Evolutionary conservation across 2,888 invertebrate genomes (phyloP).

Genomic region (Leptopilina myrica): DNA sequence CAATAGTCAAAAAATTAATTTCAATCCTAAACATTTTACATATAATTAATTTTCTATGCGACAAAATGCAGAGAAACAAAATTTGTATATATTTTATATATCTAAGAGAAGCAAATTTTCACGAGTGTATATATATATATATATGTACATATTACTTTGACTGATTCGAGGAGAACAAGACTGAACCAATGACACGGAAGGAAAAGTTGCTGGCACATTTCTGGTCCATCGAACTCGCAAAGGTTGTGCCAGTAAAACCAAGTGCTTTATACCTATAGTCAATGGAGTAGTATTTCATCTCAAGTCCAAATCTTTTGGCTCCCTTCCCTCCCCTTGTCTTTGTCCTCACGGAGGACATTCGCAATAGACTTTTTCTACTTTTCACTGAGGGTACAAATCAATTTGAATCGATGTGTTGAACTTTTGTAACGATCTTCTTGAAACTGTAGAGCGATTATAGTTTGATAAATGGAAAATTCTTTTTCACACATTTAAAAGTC

Average conservation of each 20-base stretch:
- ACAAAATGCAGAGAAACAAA: no score
- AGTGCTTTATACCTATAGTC: constrained; percentile 37
- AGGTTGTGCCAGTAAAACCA: constrained; percentile 35
- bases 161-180: constrained; percentile 25
- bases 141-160: constrained; percentile 5
- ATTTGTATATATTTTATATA: no score
- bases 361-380: constrained; percentile 34
- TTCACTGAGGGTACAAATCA: constrained; percentile 37
- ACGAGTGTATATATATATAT: neutral
- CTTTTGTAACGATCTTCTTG: constrained; percentile 26
- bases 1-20: no score
- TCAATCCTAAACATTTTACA: no score
- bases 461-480: constrained; percentile 27
- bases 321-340: constrained; percentile 4
- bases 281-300: constrained; percentile 36
- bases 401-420: constrained; percentile 32
- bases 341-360: constrained; percentile 30
- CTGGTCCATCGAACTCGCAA: constrained; percentile 47
- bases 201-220: constrained; percentile 47
- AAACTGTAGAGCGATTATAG: constrained; percentile 21
- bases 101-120: no score
- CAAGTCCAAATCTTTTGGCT: constrained; percentile 32
- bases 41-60: no score
- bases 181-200: constrained; percentile 47
- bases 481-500: constrained; percentile 3